These are phyloP conservation scores for Mormyrops attenuatus DNA, from an alignment of 2,797 vertebrate species.

Conservation along the genomic window DNA sequence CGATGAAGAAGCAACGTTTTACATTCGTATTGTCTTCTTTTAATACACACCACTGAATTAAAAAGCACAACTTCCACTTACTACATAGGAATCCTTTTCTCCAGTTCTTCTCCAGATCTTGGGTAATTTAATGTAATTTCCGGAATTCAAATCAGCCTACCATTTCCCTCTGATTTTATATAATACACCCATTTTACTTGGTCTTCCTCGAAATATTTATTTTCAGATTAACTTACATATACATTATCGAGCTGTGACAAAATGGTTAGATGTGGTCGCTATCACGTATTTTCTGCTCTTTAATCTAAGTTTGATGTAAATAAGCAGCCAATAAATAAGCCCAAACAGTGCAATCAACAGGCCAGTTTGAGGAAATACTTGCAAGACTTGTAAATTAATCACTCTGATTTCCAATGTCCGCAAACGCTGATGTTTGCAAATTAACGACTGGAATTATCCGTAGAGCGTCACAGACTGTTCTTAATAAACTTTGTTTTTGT, in stretches of 20 bases:
- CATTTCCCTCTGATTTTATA: neutral
- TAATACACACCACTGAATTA: neutral
- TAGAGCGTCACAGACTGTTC: slow-evolving; percentile 67
- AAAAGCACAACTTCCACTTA: neutral
- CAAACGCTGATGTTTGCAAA: slow-evolving; percentile 65
- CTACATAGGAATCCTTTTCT: neutral
- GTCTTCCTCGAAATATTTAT: neutral
- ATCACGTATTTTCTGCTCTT: neutral
- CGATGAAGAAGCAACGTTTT: slow-evolving; percentile 1
- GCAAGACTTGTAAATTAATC: slow-evolving; percentile 70
- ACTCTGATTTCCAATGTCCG: slow-evolving; percentile 63
- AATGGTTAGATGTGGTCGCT: neutral
- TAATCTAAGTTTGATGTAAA: slow-evolving; percentile 11
- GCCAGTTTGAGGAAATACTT: slow-evolving; percentile 69
- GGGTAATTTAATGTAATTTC: neutral
- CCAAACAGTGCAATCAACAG: slow-evolving; percentile 71
- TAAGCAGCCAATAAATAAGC: slow-evolving; percentile 66
- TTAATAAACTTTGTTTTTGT: slow-evolving; percentile 74
- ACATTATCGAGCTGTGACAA: neutral
- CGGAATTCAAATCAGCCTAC: neutral
- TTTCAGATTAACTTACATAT: neutral
- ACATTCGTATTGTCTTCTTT: neutral
- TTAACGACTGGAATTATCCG: slow-evolving; percentile 79
- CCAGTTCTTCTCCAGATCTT: neutral
- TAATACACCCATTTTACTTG: neutral